Conservation (phyloP, 2,888 invertebrate genomes). For the Dascillus cervinus region DNA sequence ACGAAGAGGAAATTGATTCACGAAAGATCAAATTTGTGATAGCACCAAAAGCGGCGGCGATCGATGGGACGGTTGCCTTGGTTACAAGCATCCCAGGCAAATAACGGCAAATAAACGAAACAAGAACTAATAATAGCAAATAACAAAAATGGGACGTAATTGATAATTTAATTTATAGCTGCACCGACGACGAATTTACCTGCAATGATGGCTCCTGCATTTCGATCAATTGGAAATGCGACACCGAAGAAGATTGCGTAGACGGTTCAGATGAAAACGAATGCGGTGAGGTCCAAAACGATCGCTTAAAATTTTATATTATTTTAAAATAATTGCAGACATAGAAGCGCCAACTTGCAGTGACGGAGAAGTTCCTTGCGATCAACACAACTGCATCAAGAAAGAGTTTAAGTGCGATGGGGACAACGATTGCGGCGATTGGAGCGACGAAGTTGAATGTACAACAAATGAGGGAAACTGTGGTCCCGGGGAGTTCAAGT, state of each 20-base stretch:
- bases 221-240: constrained; percentile 64
- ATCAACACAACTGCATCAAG: constrained; percentile 61
- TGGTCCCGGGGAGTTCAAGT: constrained; percentile 65
- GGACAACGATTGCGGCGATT: constrained; percentile 81
- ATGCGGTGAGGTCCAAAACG: constrained; percentile 53
- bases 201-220: constrained; percentile 70
- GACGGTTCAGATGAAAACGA: constrained; percentile 68
- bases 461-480: constrained; percentile 56
- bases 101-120: constrained; percentile 3
- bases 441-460: constrained; percentile 79
- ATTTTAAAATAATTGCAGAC: too few species aligned
- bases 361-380: constrained; percentile 68
- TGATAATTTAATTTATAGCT: too few species aligned
- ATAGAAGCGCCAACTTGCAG: constrained; percentile 55
- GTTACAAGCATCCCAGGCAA: constrained; percentile 16
- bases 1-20: constrained; percentile 3
- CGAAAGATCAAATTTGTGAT: constrained; percentile 4
- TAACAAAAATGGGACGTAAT: neutral
- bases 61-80: constrained; percentile 18
- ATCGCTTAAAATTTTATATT: too few species aligned
- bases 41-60: constrained; percentile 13
- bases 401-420: constrained; percentile 74
- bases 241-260: constrained; percentile 66
- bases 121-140: neutral
- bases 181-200: constrained; percentile 63